phyloP scores from a whole-genome alignment of 2,888 invertebrate species.

The Drosophila recens region DNA sequence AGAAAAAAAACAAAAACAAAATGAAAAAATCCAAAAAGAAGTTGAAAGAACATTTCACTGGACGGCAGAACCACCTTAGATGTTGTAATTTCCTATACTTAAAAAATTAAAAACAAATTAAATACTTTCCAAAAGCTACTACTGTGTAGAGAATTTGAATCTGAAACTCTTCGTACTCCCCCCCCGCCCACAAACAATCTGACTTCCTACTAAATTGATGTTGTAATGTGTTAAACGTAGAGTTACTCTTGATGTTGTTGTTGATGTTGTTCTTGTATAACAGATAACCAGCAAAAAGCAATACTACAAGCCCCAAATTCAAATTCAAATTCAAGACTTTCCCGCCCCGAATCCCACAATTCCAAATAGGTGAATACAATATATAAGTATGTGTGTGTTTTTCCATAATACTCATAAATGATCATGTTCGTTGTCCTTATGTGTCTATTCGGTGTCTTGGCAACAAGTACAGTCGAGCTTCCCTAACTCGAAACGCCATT shows the following conservation, averaged over 20 bases:
- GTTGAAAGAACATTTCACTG: constrained; percentile 80
- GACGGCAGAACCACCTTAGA: constrained; percentile 85
- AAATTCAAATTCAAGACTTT: not conserved
- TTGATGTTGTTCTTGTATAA: constrained; percentile 20
- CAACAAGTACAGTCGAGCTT: not conserved
- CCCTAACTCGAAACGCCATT: too few species aligned
- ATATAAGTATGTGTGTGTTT: constrained; percentile 62
- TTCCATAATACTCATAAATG: constrained; percentile 43
- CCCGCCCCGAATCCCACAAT: not conserved
- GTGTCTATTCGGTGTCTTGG: constrained; percentile 27
- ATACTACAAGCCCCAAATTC: constrained; percentile 10
- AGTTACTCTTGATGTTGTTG: constrained; percentile 27
- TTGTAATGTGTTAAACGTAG: constrained; percentile 62
- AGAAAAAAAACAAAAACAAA: constrained; percentile 25
- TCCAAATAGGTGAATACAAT: constrained; percentile 62
- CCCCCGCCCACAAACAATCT: not conserved
- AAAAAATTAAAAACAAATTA: constrained; percentile 4
- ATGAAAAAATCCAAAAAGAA: constrained; percentile 46
- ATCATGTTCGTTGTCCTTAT: constrained; percentile 22
- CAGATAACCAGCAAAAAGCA: constrained; percentile 25
- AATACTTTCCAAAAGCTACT: constrained; percentile 40
- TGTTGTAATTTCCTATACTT: constrained; percentile 82
- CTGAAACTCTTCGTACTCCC: not conserved
- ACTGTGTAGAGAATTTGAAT: constrained; percentile 44
- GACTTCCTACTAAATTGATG: constrained; percentile 61